Conservation (phyloP, 2,888 invertebrate genomes). For the Parnassius apollo region DNA sequence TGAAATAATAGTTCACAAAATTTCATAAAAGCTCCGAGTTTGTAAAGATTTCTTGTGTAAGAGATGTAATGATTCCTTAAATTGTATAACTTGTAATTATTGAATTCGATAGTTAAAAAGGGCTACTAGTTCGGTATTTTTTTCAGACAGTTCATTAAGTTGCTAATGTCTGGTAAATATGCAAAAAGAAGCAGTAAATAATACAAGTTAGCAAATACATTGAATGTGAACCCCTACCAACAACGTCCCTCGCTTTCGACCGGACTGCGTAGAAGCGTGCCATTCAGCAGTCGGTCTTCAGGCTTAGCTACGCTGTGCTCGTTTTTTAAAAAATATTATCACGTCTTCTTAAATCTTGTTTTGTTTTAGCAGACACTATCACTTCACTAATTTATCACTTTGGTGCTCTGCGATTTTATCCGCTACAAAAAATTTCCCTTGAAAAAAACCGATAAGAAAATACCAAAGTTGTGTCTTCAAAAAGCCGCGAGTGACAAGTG, state of each 20-base stretch:
- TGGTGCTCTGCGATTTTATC: background rate
- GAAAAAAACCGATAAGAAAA: too few relatives aligned
- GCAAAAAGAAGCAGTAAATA: slow-evolving; percentile 11
- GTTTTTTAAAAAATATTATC: slow-evolving; percentile 20
- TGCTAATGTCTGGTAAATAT: slow-evolving; percentile 8
- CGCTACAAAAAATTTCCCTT: too few relatives aligned
- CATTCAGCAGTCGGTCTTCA: slow-evolving; percentile 37
- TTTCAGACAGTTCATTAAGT: background rate
- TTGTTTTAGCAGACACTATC: too few relatives aligned
- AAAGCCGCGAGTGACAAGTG: slow-evolving; percentile 29
- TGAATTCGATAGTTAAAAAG: background rate
- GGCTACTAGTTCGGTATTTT: background rate
- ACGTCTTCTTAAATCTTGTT: background rate
- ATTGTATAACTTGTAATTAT: background rate
- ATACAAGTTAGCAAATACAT: slow-evolving; percentile 6
- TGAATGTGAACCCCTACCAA: slow-evolving; percentile 23
- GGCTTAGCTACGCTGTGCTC: slow-evolving; percentile 32
- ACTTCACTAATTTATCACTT: background rate
- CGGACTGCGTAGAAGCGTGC: slow-evolving; percentile 10
- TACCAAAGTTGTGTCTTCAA: background rate
- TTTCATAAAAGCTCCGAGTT: too few relatives aligned
- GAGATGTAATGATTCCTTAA: background rate
- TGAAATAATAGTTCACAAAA: too few relatives aligned
- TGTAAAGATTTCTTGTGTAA: background rate
- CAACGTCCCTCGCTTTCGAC: slow-evolving; percentile 14